Percentiles rank a stretch among this genome's conserved stretches.
Evolutionary conservation across 2,113 vertebrate genomes (phyloP).

Genomic region (Cisticola juncidis): DNA sequence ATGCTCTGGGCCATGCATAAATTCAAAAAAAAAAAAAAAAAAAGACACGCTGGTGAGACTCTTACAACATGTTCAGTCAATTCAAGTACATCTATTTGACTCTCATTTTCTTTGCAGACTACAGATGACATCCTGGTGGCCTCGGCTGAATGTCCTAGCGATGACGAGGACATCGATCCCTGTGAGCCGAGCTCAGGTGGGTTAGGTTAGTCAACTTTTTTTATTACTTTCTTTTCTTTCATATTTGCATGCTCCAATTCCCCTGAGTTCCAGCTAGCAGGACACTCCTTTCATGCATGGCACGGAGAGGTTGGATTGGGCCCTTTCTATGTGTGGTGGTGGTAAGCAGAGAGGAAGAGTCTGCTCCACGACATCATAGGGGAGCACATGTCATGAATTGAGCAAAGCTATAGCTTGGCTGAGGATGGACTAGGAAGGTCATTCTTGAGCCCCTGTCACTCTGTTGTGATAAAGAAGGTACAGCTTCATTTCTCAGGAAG

Average conservation of each 20-base stretch:
- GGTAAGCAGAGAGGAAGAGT: neutral
- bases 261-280: neutral
- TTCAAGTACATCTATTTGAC: neutral
- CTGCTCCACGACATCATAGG: neutral
- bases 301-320: neutral
- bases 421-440: neutral
- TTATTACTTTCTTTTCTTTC: conserved; percentile 86
- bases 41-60: neutral
- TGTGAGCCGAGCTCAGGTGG: conserved; percentile 99
- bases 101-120: conserved; percentile 77
- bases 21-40: neutral
- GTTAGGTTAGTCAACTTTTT: conserved; percentile 99
- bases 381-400: neutral
- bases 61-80: neutral
- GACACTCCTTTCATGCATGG: neutral
- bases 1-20: neutral
- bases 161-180: conserved; percentile 97
- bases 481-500: neutral
- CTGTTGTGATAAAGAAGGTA: neutral
- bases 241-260: conserved; percentile 62
- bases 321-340: neutral
- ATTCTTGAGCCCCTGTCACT: neutral
- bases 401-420: neutral
- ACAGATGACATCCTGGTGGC: conserved; percentile 93
- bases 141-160: conserved; percentile 95